Percentiles rank a stretch among this genome's conserved stretches.
phyloP scores from a whole-genome alignment of 2,888 invertebrate genomes.

The Siphlonurus alternatus region DNA sequence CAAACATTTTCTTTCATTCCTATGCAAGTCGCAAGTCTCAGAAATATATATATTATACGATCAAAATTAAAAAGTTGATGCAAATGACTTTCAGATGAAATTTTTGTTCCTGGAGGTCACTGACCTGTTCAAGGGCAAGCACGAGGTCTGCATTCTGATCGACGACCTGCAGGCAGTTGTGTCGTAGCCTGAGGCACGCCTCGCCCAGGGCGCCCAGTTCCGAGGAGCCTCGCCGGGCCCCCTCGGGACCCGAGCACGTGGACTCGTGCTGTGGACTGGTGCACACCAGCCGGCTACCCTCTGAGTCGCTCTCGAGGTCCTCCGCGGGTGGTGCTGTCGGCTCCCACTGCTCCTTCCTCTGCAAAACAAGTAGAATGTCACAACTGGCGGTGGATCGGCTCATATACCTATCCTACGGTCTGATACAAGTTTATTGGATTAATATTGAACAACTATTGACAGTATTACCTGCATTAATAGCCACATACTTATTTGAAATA shows the following conservation, averaged over 20 bases:
- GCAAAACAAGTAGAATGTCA: no score
- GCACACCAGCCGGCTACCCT: slow-evolving; percentile 13
- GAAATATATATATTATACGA: not conserved
- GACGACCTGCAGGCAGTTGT: slow-evolving; percentile 46
- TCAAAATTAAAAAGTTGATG: not conserved
- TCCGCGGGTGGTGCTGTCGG: slow-evolving; percentile 15
- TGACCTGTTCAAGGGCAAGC: slow-evolving; percentile 34
- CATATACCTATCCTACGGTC: no score
- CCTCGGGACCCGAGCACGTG: slow-evolving; percentile 34
- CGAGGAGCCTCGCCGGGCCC: slow-evolving; percentile 28
- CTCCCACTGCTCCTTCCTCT: not conserved
- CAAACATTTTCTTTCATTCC: no score
- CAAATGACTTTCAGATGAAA: no score
- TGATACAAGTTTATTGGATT: no score
- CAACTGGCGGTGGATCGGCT: no score
- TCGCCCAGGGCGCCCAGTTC: slow-evolving; percentile 5
- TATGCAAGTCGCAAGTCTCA: no score
- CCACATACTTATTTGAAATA: no score
- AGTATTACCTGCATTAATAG: no score
- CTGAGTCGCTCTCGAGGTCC: not conserved
- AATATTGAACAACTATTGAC: no score
- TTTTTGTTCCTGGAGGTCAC: not conserved
- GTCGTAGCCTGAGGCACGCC: slow-evolving; percentile 41
- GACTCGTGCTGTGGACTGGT: slow-evolving; percentile 16
- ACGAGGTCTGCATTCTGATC: slow-evolving; percentile 37